Conservation (phyloP, 2,113 vertebrate genomes). For the Chrysochloris asiatica region DNA sequence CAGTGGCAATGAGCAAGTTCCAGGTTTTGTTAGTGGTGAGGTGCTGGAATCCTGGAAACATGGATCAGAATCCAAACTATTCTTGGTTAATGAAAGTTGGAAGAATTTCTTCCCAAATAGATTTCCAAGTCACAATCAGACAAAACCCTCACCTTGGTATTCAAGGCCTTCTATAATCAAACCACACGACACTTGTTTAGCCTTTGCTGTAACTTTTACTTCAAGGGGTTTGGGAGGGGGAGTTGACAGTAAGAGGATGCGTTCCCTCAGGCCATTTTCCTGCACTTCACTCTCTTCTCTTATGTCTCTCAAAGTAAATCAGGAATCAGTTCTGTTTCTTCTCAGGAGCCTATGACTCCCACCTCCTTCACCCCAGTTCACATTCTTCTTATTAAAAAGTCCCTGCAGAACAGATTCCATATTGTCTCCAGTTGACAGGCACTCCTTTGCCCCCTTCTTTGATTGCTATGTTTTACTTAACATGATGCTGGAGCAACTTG, state of each 20-base stretch:
- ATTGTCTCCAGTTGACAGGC: neutral
- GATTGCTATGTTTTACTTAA: neutral
- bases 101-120: neutral
- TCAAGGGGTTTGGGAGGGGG: neutral
- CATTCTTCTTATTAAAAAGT: neutral
- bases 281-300: neutral
- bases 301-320: neutral
- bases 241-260: neutral
- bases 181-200: fast-evolving
- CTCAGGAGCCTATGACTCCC: neutral
- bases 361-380: neutral
- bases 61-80: neutral
- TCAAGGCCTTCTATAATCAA: neutral
- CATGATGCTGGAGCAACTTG: neutral
- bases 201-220: neutral
- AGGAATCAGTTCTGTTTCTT: neutral
- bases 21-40: neutral
- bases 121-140: neutral
- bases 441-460: neutral
- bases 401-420: neutral
- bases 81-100: slow-evolving; percentile 33
- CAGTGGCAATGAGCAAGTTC: too few relatives aligned
- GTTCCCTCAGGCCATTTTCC: neutral
- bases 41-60: neutral
- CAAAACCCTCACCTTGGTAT: neutral